Conservation (phyloP, 1,140 invertebrate genomes). For the Sinonovacula constricta region DNA sequence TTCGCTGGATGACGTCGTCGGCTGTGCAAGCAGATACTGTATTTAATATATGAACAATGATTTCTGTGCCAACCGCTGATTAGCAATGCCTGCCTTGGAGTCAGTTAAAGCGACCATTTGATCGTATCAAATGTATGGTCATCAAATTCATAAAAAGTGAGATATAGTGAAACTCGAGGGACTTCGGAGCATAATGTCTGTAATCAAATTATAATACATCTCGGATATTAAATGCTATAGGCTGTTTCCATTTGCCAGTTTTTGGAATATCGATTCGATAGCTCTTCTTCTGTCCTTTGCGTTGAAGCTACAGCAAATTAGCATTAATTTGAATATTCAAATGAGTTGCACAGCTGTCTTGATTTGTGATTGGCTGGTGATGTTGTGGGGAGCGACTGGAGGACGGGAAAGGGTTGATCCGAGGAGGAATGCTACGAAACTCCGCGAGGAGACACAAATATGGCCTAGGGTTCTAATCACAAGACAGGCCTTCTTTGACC, state of each 20-base stretch:
- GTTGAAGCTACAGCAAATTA: conserved; percentile 4
- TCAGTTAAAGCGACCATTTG: conserved; percentile 41
- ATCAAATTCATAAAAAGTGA: conserved; percentile 56
- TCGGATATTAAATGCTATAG: conserved; percentile 54
- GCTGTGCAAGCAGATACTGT: background rate
- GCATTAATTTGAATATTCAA: conserved; percentile 48
- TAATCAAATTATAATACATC: conserved; percentile 55
- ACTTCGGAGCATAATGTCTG: conserved; percentile 33
- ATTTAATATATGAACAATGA: conserved; percentile 53
- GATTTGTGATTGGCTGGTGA: conserved; percentile 40
- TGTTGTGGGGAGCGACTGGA: background rate
- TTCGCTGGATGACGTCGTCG: background rate
- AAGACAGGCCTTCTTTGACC: no score
- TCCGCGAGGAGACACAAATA: no score
- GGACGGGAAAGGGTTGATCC: no score
- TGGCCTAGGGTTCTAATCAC: no score
- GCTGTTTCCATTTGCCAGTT: conserved; percentile 45
- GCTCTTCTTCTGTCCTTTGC: conserved; percentile 20
- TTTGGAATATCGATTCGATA: conserved; percentile 50
- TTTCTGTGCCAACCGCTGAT: conserved; percentile 34
- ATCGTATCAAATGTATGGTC: conserved; percentile 54
- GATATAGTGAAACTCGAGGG: conserved; percentile 50
- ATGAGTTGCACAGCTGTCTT: conserved; percentile 21
- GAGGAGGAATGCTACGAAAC: no score
- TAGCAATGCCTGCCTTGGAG: conserved; percentile 28